A percentile compares a stretch with the other conserved stretches of the same genome.
These are phyloP conservation scores for Pemphredon lugubris DNA, from an alignment of 2,888 invertebrate genomes.

Conservation along the genomic window DNA sequence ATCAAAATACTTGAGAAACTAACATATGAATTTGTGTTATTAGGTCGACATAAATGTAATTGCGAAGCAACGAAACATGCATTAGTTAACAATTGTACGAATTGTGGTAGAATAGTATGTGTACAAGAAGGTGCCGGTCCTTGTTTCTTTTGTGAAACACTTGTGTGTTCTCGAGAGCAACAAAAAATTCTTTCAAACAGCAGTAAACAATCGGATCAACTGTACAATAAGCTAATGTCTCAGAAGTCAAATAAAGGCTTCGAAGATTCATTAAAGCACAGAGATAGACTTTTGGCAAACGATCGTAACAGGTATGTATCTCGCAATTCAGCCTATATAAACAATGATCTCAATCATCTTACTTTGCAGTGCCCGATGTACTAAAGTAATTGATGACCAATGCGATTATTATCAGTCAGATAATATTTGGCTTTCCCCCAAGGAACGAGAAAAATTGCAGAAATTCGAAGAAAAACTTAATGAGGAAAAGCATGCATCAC, in stretches of 20 bases:
- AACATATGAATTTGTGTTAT: conserved; percentile 4
- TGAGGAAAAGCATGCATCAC: conserved; percentile 87
- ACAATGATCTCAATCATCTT: conserved; percentile 9
- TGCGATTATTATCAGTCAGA: conserved; percentile 93
- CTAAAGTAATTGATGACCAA: conserved; percentile 95
- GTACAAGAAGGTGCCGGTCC: conserved; percentile 98
- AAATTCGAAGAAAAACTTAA: conserved; percentile 86
- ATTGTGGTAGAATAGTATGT: conserved; percentile 97
- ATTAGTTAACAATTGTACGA: conserved; percentile 95
- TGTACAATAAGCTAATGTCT: conserved; percentile 86
- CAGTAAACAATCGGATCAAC: conserved; percentile 86
- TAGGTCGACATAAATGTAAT: conserved; percentile 88
- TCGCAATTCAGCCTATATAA: not conserved
- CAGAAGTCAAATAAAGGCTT: conserved; percentile 83
- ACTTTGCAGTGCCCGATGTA: conserved; percentile 85
- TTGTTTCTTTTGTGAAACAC: conserved; percentile 94
- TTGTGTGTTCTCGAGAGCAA: conserved; percentile 91
- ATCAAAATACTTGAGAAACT: not conserved
- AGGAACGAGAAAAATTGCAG: conserved; percentile 86
- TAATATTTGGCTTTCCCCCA: conserved; percentile 90
- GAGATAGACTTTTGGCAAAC: conserved; percentile 91
- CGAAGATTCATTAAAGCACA: conserved; percentile 88
- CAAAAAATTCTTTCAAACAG: conserved; percentile 85
- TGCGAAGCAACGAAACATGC: conserved; percentile 96
- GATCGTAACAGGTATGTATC: conserved; percentile 88